Conservation (phyloP, 2,888 invertebrate genomes). For the Serripes groenlandicus region DNA sequence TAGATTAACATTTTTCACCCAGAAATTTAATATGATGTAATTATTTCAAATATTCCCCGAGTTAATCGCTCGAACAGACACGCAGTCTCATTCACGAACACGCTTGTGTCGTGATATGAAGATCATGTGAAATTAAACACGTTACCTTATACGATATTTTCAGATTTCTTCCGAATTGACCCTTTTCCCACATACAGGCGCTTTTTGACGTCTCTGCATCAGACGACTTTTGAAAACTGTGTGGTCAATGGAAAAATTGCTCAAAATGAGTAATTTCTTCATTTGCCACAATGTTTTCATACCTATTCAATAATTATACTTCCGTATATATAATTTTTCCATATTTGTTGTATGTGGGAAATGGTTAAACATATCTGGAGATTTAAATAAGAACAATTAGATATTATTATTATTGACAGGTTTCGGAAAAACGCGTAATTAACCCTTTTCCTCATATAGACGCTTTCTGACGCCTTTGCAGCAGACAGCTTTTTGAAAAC, state of each 20-base stretch:
- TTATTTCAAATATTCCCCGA: slow-evolving; percentile 47
- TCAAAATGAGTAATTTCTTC: neutral
- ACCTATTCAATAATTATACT: neutral
- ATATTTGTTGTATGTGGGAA: too few relatives aligned
- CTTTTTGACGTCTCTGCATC: neutral
- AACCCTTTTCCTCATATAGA: neutral
- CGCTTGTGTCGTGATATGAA: slow-evolving; percentile 34
- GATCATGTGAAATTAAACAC: neutral
- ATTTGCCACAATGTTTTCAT: neutral
- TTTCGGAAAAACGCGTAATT: too few relatives aligned
- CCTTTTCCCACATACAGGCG: neutral
- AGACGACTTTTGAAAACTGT: neutral
- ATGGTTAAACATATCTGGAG: too few relatives aligned
- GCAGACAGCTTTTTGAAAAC: neutral
- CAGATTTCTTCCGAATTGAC: neutral
- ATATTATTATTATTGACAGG: too few relatives aligned
- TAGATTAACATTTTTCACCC: slow-evolving; percentile 25
- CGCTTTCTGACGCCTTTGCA: neutral
- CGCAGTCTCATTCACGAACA: neutral
- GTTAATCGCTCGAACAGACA: slow-evolving; percentile 34
- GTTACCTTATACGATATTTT: neutral
- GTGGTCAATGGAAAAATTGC: neutral
- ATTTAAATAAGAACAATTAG: too few relatives aligned
- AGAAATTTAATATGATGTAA: slow-evolving; percentile 48
- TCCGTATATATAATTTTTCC: too few relatives aligned